Base-by-base conservation (phyloP, 1,140 invertebrate genomes). In the Leptoteleia sp. region DNA sequence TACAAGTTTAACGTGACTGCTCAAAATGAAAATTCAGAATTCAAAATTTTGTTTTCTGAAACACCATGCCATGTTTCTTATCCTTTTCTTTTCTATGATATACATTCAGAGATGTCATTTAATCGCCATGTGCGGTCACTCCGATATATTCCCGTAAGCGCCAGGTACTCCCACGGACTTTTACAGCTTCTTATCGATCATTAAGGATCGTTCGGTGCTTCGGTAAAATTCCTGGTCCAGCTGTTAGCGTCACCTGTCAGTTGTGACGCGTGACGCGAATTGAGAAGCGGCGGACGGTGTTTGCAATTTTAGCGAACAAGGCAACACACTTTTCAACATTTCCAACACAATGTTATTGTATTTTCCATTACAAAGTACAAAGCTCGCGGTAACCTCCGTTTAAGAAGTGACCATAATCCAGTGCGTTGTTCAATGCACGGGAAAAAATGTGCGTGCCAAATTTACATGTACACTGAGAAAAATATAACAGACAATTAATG, bases 11-110 rank as follows among this genome's bases (percentile, higher is more conserved):
- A 42, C 9, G 50, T 13, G 65, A 64, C 73, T 57, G 52, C 75
- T 77, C 75, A 71, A 77, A 71, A 77, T 71, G 75, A 65, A 71
- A 59, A 65, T 65, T 57, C 35, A 29, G 17, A 22, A 64, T 25
- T 25, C 3, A 25, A 6, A 6, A 3, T 25, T 25, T 25, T 25
- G 22, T 25, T 25, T 25, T 55, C 33, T 17, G 16, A 29, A 62
- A 31, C 52, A n/a, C n/a, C n/a, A n/a, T 22, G 38, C 19, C 17
- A 52, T 47, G n/a, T 47, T 75, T 50, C 52, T 16, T 75, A 73
- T 9, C n/a, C 6, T 1, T 33, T 64, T n/a, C 25, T n/a, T 11
- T 15, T 37, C 38, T 0, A 3, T 31, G 11, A 31, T 76, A 62
- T 76, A 76, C 72, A 76, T 76, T 76, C 29, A 16, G 72, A 76